Conservation (phyloP, 2,797 vertebrate species). For the Loris lydekkerianus region DNA sequence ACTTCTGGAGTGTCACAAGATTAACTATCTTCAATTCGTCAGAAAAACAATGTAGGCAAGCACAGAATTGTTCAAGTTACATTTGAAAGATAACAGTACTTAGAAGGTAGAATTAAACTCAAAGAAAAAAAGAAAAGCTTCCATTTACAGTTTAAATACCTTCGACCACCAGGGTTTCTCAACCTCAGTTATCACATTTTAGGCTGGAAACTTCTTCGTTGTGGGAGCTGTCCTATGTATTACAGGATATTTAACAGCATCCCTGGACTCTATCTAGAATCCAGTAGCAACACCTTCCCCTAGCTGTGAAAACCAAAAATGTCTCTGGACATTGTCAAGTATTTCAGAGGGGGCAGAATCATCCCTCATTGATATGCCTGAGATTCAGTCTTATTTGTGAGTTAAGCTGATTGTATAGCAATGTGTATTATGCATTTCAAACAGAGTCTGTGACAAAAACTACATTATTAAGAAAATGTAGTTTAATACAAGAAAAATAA, state of each 20-base stretch:
- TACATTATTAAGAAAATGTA: not conserved
- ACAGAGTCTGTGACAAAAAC: not conserved
- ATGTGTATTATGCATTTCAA: not conserved
- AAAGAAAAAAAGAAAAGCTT: not conserved
- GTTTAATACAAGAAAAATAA: not conserved
- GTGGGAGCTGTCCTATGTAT: not conserved
- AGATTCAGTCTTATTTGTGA: not conserved
- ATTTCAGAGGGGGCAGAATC: not conserved
- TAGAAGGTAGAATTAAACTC: not conserved
- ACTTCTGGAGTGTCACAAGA: not conserved
- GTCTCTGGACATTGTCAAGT: not conserved
- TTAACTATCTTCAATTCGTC: slow-evolving; percentile 24
- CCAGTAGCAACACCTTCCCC: not conserved
- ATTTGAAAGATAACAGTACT: not conserved
- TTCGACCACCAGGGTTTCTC: not conserved
- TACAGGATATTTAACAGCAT: not conserved
- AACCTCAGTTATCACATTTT: slow-evolving; percentile 26
- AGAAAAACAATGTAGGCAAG: slow-evolving; percentile 7
- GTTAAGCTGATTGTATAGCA: not conserved
- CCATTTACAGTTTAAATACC: not conserved
- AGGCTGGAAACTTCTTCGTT: slow-evolving; percentile 6
- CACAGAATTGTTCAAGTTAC: slow-evolving; percentile 24
- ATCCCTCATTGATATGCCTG: not conserved
- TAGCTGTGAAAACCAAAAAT: not conserved
- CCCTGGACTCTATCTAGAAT: not conserved